phyloP scores from a whole-genome alignment of 2,113 vertebrate genomes.

The Siphamia tubifer region DNA sequence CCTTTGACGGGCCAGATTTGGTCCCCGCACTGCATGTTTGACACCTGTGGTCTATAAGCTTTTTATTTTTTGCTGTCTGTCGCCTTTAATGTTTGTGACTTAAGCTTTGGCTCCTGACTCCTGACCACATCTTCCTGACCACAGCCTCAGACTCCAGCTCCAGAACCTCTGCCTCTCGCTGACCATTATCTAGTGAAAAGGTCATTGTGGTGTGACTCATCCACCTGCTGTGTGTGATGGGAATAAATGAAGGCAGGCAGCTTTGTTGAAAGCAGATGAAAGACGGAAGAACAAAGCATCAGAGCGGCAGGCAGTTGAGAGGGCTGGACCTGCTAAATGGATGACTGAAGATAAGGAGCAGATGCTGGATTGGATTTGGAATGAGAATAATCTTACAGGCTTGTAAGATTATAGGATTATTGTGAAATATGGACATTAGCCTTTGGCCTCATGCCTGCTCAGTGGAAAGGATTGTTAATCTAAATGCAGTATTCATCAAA shows the following conservation, averaged over 20 bases:
- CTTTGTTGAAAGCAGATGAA: slow-evolving; percentile 3
- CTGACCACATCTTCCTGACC: too few relatives aligned
- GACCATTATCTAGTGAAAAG: slow-evolving; percentile 48
- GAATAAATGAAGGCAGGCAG: slow-evolving; percentile 26
- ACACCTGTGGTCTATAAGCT: too few relatives aligned
- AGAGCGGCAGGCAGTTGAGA: background rate
- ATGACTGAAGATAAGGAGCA: slow-evolving; percentile 6
- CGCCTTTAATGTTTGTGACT: too few relatives aligned
- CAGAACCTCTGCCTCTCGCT: background rate
- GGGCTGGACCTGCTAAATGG: background rate
- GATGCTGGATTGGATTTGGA: slow-evolving; percentile 13
- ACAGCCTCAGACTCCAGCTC: background rate
- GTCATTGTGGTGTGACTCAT: slow-evolving; percentile 40
- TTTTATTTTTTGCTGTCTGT: too few relatives aligned
- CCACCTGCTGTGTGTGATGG: slow-evolving; percentile 23
- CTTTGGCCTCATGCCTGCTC: background rate
- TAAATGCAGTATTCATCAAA: background rate
- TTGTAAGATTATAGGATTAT: slow-evolving; percentile 1
- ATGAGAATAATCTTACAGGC: background rate
- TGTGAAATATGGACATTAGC: slow-evolving; percentile 8
- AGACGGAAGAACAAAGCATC: background rate
- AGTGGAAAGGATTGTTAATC: background rate
- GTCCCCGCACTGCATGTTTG: too few relatives aligned
- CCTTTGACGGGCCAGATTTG: too few relatives aligned
- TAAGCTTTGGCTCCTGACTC: too few relatives aligned